phyloP scores from a whole-genome alignment of 2,797 vertebrate genomes.

The Spinus olivaceus region DNA sequence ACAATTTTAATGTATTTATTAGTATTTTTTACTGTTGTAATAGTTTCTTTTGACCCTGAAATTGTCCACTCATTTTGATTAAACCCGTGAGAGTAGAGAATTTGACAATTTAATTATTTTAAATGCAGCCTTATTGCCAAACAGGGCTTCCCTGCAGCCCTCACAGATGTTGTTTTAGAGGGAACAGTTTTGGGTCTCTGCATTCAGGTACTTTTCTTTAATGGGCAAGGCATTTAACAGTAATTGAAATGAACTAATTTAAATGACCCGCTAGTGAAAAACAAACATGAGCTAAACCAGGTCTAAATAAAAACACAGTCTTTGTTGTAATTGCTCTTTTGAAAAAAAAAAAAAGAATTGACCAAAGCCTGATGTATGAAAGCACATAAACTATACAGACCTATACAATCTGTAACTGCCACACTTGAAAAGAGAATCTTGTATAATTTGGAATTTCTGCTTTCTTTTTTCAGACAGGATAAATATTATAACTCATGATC shows the following conservation, averaged over 20 bases:
- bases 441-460: background rate
- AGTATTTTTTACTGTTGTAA: background rate
- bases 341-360: background rate
- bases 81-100: background rate
- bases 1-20: background rate
- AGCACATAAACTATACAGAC: background rate
- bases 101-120: conserved; percentile 43
- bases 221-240: background rate
- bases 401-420: conserved; percentile 48
- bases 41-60: conserved; percentile 23
- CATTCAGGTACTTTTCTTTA: conserved; percentile 22
- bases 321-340: background rate
- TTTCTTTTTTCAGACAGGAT: background rate
- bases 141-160: conserved; percentile 4
- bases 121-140: conserved; percentile 33
- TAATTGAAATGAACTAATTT: conserved; percentile 34
- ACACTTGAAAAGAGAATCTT: conserved; percentile 52
- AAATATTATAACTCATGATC: conserved; percentile 33
- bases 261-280: conserved; percentile 15
- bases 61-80: conserved; percentile 31
- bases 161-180: conserved; percentile 20
- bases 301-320: background rate
- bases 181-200: conserved; percentile 6
- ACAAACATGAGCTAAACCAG: background rate
- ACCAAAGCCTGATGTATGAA: background rate